Percentiles rank a stretch among this genome's conserved stretches.
These are phyloP conservation scores for Apamea epomidion DNA, from an alignment of 2,888 invertebrate species.

Conservation along the genomic window DNA sequence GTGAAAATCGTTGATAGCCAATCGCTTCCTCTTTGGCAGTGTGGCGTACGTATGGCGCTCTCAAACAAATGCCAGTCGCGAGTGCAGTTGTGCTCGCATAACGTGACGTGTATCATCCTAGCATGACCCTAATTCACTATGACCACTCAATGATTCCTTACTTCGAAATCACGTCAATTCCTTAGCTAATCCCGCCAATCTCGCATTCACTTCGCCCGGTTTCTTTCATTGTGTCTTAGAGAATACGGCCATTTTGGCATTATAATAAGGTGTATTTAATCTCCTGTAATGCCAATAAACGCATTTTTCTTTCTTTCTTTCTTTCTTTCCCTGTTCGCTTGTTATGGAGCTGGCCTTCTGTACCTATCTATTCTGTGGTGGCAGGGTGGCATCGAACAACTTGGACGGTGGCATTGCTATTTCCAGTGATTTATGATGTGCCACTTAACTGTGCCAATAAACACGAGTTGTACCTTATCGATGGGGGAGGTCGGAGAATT, in stretches of 20 bases:
- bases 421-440: constrained; percentile 62
- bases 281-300: too few species aligned
- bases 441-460: constrained; percentile 64
- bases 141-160: background rate
- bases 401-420: constrained; percentile 48
- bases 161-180: too few species aligned
- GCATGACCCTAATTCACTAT: too few species aligned
- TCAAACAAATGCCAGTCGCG: background rate
- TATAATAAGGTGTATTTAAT: too few species aligned
- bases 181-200: background rate
- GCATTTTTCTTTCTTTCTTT: too few species aligned
- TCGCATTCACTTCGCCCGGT: background rate
- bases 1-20: background rate
- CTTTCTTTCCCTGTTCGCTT: too few species aligned
- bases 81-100: background rate
- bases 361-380: background rate
- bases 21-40: too few species aligned
- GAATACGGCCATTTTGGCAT: background rate
- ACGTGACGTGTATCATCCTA: background rate
- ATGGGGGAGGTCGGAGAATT: background rate
- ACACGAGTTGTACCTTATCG: constrained; percentile 58
- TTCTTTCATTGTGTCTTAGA: too few species aligned
- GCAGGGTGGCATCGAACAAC: constrained; percentile 41
- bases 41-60: background rate
- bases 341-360: constrained; percentile 9